Conservation (phyloP, 2,888 invertebrate species). For the Frankliniella fusca region DNA sequence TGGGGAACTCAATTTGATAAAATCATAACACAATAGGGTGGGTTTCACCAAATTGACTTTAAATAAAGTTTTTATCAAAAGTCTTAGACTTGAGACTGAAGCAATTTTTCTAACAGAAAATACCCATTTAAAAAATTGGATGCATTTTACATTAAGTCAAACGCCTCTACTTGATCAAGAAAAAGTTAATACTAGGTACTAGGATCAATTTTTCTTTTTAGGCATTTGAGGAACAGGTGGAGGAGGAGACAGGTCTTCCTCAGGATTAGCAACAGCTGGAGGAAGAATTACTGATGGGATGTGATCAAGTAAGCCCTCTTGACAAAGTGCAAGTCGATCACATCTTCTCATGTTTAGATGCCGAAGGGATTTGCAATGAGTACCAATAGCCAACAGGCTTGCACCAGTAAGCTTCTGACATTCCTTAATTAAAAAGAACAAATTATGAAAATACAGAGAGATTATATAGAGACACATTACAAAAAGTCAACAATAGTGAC, state of each 20-base stretch:
- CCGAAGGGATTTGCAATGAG: constrained; percentile 53
- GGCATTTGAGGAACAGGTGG: constrained; percentile 4
- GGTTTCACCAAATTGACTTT: too few species aligned
- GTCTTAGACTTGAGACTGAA: too few species aligned
- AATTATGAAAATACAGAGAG: constrained; percentile 28
- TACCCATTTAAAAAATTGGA: too few species aligned
- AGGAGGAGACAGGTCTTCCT: neutral
- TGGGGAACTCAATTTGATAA: too few species aligned
- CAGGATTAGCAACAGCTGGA: neutral
- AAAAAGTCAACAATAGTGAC: constrained; percentile 34
- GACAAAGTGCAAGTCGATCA: neutral
- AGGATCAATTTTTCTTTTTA: neutral
- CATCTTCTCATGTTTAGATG: constrained; percentile 52
- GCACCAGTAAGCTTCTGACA: constrained; percentile 60
- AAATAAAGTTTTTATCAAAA: too few species aligned
- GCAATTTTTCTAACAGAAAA: too few species aligned
- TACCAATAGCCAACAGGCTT: constrained; percentile 52
- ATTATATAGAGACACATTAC: neutral
- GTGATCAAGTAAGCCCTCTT: neutral
- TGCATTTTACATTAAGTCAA: too few species aligned
- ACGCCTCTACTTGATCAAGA: too few species aligned
- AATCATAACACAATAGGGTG: too few species aligned
- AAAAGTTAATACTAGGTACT: too few species aligned
- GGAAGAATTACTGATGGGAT: neutral
- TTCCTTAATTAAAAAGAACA: constrained; percentile 49